Evolutionary conservation across 2,888 invertebrate species (phyloP), one percentile per base, ranked within the genome.

Genomic region (Synergus gifuensis): DNA sequence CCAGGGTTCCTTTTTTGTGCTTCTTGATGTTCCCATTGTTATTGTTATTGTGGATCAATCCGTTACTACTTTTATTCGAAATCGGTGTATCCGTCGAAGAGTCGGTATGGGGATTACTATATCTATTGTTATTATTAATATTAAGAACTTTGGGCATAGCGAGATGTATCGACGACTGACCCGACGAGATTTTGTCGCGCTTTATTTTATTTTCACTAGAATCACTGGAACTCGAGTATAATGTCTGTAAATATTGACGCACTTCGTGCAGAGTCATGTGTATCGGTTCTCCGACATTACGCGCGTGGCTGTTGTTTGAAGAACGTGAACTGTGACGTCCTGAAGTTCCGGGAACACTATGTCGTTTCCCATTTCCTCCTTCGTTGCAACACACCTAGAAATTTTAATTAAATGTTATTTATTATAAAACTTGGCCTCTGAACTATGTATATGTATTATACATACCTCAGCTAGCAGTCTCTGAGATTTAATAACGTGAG

Each of bases 201-300:
- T 92, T 93, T 60, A 93, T 93, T 89, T 93, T 93, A 82, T 93
- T 92, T 82, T 94, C 94, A 76, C 93, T 94, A 46, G 95, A 95
- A 88, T 96, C 96, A 88, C 95, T 95, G 69, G 95, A 95, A 91
- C 95, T 95, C 54, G 96, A 96, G 91, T 97, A 97, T 64, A 97
- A 93, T 9, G 96, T 96, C 85, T 97, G 96, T 87, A 97, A 94
- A 91, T 97, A 97, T 88, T 96, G 96, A 83, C 97, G 94, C 89
- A 97, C 97, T 93, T 97, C 97, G 86, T 96, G 96, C 79, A 97
- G 92, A 12, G 97, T 97, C 95, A 97, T 96, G 91, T 97, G 97
- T 83, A 97, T 94, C 2, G 96, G 96, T 90, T 97, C 97, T 3
- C 94, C 94, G 78, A 94, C 94, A 76, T 94, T 94, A 82, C 94